Evolutionary conservation across 2,113 vertebrate genomes (phyloP).

Genomic region (Xenus cinereus): DNA sequence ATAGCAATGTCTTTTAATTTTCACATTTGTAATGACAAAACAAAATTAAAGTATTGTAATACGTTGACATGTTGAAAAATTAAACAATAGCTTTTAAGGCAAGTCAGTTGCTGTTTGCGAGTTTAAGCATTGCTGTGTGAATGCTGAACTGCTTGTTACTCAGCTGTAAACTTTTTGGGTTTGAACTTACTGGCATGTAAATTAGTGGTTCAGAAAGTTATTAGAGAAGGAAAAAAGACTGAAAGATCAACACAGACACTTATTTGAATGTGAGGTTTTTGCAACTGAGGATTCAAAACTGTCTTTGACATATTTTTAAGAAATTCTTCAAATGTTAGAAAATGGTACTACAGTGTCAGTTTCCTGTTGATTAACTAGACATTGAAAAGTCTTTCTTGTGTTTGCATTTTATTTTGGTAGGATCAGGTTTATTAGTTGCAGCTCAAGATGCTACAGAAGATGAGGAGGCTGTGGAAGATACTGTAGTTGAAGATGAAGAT

Average conservation of each 20-base stretch:
- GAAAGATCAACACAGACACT: neutral
- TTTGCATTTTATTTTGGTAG: neutral
- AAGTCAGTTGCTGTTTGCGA: neutral
- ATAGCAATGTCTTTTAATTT: neutral
- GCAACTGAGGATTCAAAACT: neutral
- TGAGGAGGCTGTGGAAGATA: constrained; percentile 92
- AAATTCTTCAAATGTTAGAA: neutral
- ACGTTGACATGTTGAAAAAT: rapidly evolving
- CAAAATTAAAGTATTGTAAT: neutral
- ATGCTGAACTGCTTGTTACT: neutral
- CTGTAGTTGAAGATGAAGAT: constrained; percentile 92
- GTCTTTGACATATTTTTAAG: neutral
- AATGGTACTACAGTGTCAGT: neutral
- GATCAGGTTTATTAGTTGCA: constrained; percentile 70
- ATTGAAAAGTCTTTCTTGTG: neutral
- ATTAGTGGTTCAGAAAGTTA: neutral
- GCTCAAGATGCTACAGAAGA: constrained; percentile 95
- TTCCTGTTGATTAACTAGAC: neutral
- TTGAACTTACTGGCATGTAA: neutral
- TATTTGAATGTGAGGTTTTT: neutral
- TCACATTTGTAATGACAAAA: neutral
- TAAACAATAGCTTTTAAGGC: neutral
- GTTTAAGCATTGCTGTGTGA: neutral
- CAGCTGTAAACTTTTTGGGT: neutral
- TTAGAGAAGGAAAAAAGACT: neutral